A percentile compares a stretch with the other conserved stretches of the same genome.
Evolutionary conservation across 2,113 vertebrate genomes (phyloP).

Genomic region (Taurulus bubalis): DNA sequence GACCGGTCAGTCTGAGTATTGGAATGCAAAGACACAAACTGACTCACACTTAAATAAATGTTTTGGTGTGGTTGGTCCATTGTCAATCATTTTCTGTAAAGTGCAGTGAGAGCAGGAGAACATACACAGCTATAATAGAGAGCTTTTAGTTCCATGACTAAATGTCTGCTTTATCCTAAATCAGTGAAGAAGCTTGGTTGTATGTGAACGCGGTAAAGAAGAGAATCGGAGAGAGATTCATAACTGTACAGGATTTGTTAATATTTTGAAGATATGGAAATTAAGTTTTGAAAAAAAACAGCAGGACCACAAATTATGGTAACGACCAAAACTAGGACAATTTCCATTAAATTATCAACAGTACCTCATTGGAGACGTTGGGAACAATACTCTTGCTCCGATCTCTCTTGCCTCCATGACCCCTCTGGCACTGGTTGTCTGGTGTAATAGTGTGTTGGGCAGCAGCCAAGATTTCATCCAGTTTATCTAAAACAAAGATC

Average conservation of each 20-base stretch:
- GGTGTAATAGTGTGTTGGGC: conserved; percentile 93
- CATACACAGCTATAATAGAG: conserved; percentile 43
- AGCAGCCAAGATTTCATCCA: conserved; percentile 94
- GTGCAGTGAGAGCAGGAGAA: conserved; percentile 57
- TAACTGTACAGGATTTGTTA: conserved; percentile 20
- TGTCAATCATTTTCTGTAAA: conserved; percentile 67
- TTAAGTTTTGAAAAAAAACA: conserved; percentile 4
- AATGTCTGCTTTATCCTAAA: conserved; percentile 44
- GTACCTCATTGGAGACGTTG: conserved; percentile 88
- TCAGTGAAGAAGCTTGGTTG: conserved; percentile 28
- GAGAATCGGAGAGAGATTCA: neutral
- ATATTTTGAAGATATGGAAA: neutral
- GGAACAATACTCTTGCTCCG: conserved; percentile 87
- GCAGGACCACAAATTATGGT: neutral
- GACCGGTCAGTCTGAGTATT: conserved; percentile 20
- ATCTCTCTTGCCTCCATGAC: conserved; percentile 88
- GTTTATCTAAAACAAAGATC: conserved; percentile 85
- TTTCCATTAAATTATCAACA: conserved; percentile 42
- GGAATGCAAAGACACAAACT: conserved; percentile 65
- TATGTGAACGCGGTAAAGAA: conserved; percentile 4
- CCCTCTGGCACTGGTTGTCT: conserved; percentile 88
- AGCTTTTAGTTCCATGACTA: conserved; percentile 50
- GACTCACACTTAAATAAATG: conserved; percentile 64
- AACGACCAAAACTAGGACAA: neutral
- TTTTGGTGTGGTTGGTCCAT: conserved; percentile 67